Percentiles rank a stretch among this genome's conserved stretches.
phyloP scores from a whole-genome alignment of 2,888 invertebrate species.

The Bombylius major region DNA sequence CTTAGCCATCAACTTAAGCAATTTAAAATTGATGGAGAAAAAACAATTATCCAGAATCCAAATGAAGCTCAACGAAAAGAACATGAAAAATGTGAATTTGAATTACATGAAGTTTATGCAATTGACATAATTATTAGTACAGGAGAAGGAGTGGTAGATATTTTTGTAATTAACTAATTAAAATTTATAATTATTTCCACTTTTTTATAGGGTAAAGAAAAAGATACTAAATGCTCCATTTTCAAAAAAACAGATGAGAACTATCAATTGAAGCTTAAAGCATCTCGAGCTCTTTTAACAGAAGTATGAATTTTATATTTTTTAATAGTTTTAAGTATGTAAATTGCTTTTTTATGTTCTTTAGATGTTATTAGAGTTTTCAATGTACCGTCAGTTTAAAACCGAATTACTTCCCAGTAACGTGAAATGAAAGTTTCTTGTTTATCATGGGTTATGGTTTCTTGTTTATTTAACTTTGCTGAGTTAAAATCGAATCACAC shows the following conservation, averaged over 20 bases:
- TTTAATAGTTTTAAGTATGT: not conserved
- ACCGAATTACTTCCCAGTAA: too few species aligned
- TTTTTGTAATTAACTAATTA: not conserved
- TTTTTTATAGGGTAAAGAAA: conserved; percentile 61
- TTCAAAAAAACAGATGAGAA: conserved; percentile 97
- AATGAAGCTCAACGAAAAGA: conserved; percentile 93
- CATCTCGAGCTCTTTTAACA: conserved; percentile 82
- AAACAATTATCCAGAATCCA: conserved; percentile 94
- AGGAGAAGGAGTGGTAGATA: conserved; percentile 78
- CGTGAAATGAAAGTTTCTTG: too few species aligned
- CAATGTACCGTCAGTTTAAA: too few species aligned
- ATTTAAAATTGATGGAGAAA: conserved; percentile 95
- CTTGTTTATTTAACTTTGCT: too few species aligned
- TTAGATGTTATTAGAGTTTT: too few species aligned
- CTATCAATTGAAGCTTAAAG: conserved; percentile 94
- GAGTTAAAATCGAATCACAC: too few species aligned
- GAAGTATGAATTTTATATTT: conserved; percentile 43
- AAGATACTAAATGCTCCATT: conserved; percentile 90
- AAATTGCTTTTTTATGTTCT: too few species aligned
- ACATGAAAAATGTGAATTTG: conserved; percentile 91
- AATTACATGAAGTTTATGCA: conserved; percentile 94
- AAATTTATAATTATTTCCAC: not conserved
- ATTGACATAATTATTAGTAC: conserved; percentile 96
- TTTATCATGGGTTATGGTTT: too few species aligned
- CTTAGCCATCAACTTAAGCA: conserved; percentile 91